phyloP scores from a whole-genome alignment of 2,113 vertebrate species.

The Asarcornis scutulata region DNA sequence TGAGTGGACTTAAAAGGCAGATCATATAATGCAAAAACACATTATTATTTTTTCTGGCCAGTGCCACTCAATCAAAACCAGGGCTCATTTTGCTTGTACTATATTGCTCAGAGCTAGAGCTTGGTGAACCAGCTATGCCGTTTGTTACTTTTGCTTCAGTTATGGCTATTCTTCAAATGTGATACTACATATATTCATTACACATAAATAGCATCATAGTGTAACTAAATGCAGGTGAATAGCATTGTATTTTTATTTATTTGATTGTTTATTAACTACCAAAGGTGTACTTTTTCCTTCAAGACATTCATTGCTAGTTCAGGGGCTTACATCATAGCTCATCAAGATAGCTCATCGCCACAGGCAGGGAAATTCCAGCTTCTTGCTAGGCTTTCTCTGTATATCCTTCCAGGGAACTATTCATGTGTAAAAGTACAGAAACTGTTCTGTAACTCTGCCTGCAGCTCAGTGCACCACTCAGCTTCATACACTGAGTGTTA shows the following conservation, averaged over 20 bases:
- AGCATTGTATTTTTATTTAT: not conserved
- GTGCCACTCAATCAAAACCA: constrained; percentile 17
- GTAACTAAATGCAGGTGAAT: not conserved
- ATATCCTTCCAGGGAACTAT: not conserved
- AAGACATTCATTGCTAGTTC: not conserved
- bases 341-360: not conserved
- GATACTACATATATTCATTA: constrained; percentile 13
- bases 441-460: not conserved
- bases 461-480: not conserved
- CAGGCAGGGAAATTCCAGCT: constrained; percentile 19
- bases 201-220: not conserved
- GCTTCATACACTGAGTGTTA: not conserved
- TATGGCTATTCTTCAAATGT: not conserved
- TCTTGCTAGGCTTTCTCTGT: not conserved
- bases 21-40: not conserved
- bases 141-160: constrained; percentile 20
- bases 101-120: not conserved
- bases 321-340: not conserved
- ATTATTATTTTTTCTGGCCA: constrained; percentile 13
- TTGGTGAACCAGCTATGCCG: not conserved
- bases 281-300: constrained; percentile 1
- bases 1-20: constrained; percentile 48
- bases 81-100: not conserved
- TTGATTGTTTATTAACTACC: not conserved
- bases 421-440: not conserved